Evolutionary conservation across 64 coral and sea anemone species (phyloP).

Genomic region (Porites australiensis): DNA sequence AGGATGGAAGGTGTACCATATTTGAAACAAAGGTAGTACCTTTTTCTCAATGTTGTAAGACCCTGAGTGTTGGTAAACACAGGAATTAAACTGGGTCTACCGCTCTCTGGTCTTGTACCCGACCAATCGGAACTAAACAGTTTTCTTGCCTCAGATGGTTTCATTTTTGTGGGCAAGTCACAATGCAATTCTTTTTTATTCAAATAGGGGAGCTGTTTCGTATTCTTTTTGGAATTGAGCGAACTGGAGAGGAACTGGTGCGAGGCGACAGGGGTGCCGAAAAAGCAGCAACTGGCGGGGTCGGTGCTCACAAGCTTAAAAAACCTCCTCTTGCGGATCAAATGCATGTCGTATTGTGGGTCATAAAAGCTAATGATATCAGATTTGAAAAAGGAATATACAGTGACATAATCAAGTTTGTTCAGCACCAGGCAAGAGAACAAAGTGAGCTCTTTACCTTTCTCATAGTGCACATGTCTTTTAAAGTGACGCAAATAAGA

Average conservation of each 20-base stretch:
- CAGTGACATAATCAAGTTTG: constrained; percentile 66
- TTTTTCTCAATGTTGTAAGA: too few species aligned
- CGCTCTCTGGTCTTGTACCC: too few species aligned
- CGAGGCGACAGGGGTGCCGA: background rate
- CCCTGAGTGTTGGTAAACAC: too few species aligned
- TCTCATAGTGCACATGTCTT: too few species aligned
- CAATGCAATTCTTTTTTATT: background rate
- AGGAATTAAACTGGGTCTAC: too few species aligned
- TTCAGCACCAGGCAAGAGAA: background rate
- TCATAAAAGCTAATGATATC: constrained; percentile 68
- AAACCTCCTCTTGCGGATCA: constrained; percentile 53
- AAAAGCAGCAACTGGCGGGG: constrained; percentile 35
- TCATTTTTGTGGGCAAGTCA: too few species aligned
- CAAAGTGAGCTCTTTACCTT: constrained; percentile 16
- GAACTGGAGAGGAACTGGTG: constrained; percentile 28
- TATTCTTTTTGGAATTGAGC: constrained; percentile 60
- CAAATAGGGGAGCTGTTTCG: constrained; percentile 63
- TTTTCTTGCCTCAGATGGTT: too few species aligned
- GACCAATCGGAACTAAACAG: too few species aligned
- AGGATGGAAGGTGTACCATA: too few species aligned
- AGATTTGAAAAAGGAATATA: constrained; percentile 56
- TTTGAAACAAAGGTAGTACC: too few species aligned
- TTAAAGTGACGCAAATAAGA: too few species aligned
- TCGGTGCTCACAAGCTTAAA: constrained; percentile 48
- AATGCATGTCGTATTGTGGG: constrained; percentile 66